phyloP scores from a whole-genome alignment of 2,888 invertebrate genomes.

The Desoria tigrina region DNA sequence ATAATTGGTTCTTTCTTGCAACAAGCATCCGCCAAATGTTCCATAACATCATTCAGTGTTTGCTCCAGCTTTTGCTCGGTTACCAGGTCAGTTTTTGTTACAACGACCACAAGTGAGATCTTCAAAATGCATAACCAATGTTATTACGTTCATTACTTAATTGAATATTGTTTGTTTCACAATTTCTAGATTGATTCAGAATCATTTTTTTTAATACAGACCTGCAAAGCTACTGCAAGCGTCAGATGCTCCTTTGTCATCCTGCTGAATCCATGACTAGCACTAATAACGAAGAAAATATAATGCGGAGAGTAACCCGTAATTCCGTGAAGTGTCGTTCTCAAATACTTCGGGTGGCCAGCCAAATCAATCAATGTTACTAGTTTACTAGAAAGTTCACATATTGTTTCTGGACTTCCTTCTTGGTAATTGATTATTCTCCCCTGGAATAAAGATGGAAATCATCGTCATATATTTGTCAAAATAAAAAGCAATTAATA shows the following conservation, averaged over 20 bases:
- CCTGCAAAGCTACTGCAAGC: conserved; percentile 74
- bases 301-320: conserved; percentile 92
- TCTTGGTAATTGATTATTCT: conserved; percentile 82
- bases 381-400: conserved; percentile 86
- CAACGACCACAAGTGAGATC: conserved; percentile 85
- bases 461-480: too few species aligned
- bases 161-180: too few species aligned
- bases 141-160: too few species aligned
- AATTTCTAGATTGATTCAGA: too few species aligned
- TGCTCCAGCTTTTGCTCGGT: conserved; percentile 56
- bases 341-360: conserved; percentile 92
- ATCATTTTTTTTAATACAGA: too few species aligned
- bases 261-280: conserved; percentile 74
- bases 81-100: conserved; percentile 91
- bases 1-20: conserved; percentile 64
- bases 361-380: conserved; percentile 95
- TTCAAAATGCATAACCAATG: too few species aligned
- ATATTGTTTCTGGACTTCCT: conserved; percentile 90
- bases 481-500: not conserved
- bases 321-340: conserved; percentile 91
- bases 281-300: conserved; percentile 81
- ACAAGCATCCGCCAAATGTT: conserved; percentile 57
- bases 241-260: conserved; percentile 90
- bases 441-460: conserved; percentile 66
- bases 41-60: conserved; percentile 53